Evolutionary conservation across 1,140 invertebrate genomes (phyloP).

Genomic region (Palaemon carinicauda): DNA sequence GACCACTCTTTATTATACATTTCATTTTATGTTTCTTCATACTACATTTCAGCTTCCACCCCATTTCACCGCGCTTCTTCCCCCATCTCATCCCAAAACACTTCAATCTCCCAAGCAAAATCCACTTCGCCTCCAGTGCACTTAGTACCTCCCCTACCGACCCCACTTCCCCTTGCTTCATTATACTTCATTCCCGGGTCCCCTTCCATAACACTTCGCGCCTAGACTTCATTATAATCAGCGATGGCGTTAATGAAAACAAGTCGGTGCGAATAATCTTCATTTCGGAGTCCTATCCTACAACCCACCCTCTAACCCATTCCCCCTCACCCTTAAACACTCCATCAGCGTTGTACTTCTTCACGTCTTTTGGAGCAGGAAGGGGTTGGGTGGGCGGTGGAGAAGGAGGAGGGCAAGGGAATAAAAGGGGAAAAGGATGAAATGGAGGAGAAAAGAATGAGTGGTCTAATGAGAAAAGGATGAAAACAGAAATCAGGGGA

Average conservation of each 20-base stretch:
- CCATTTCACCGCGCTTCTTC: neutral
- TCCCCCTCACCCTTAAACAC: too few species aligned
- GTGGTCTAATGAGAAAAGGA: too few species aligned
- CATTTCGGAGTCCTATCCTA: neutral
- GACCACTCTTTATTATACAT: too few species aligned
- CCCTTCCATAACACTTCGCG: neutral
- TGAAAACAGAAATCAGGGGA: too few species aligned
- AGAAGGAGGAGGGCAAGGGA: too few species aligned
- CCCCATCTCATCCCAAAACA: neutral
- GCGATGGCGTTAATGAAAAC: too few species aligned
- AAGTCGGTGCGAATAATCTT: too few species aligned
- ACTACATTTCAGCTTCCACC: too few species aligned
- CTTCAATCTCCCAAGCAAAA: neutral
- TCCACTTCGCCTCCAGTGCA: neutral
- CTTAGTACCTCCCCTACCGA: neutral
- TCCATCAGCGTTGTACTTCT: too few species aligned
- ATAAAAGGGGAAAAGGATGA: too few species aligned
- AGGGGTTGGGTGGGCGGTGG: too few species aligned
- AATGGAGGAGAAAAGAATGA: neutral
- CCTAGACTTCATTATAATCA: neutral
- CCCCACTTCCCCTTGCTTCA: neutral
- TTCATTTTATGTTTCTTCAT: neutral
- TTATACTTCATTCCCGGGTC: neutral
- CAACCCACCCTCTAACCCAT: neutral
- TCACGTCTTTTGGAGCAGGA: too few species aligned